Base-by-base conservation (phyloP, 2,797 vertebrate genomes). In the Sarcophilus harrisii region DNA sequence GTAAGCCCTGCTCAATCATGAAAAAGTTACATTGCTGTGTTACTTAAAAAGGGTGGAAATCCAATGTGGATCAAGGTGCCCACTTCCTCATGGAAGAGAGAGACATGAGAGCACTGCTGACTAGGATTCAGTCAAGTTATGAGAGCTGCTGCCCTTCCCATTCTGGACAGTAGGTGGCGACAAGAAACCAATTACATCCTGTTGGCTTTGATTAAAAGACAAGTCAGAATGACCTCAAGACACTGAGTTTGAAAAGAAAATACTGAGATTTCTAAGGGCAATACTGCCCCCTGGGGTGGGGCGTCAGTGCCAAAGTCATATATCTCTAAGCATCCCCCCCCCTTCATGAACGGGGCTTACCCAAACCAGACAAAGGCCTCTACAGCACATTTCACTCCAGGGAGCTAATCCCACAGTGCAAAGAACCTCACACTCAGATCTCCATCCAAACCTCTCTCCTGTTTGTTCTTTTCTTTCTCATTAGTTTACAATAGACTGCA, bases 181-280 rank as follows among this genome's bases (percentile, higher is more conserved):
- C 52, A 73, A 2, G 30, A 94, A 94, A 87, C 38, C 38, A 87
- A 24, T 10, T 87, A 87, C 4, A 52, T 38, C 21, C 38, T 49
- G n/a, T 45, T 49, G 9, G 38, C 24, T 1, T 0, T 27, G 24
- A 58, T n/a, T 55, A 91, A 91, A 38, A 29, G 55, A 38, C 55
- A 55, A 55, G 27, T 57, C n/a, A 92, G 45, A 29, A 93, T 2
- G 30, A 90, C 62, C n/a, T n/a, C 52, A 58, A 59, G 30, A 62
- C 91, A n/a, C 62, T 5, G 28, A 3, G 21, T 59, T 49, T n/a
- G 38, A 91, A 90, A 57, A 94, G 54, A 29, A 11, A 38, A 92
- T 59, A 66, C 54, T 55, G 92, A 38, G 66, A 97, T 87, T 60
- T 90, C 92, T 91, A 54, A 92, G 52, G 94, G 62, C 81, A 92